Evolutionary conservation across 2,797 vertebrate species (phyloP), one percentile per base, ranked within the genome.

Genomic region (Anableps anableps): DNA sequence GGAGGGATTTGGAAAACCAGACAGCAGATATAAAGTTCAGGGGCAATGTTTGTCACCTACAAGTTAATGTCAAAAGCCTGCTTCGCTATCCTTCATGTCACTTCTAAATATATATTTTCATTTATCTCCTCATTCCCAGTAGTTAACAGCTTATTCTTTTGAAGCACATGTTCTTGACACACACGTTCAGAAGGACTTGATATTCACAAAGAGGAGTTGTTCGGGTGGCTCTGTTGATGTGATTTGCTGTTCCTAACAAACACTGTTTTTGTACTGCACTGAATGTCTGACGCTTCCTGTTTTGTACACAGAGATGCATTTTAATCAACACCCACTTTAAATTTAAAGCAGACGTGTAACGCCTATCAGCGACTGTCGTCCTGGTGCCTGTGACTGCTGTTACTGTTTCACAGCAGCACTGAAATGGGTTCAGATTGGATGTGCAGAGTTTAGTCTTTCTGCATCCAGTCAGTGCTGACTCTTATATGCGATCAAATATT

Each of bases 311-410:
- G 80, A 60, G 82, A 90, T 80, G 86, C 86, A 68, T 90, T 90
- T 91, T 90, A 23, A 93, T 92, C 88, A 91, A 78, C 78, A 85
- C 79, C 72, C 43, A 73, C 70, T 53, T 87, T 78, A 50, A 84
- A 75, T 31, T 78, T 75, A 51, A 76, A 84, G 83, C 79, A 85
- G 80, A 79, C 82, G 76, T 91, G 88, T 89, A 87, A 85, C 88
- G 88, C 77, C 85, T 77, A 78, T 62, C 78, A 85, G 83, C 45
- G 81, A 90, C 80, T 79, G 80, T 90, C 34, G 74, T 91, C 80
- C 78, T 90, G 81, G 90, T 92, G 94, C 94, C 93, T 95, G 93
- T 92, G 88, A 94, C 95, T 95, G 95, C 95, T 95, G 95, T 95
- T 91, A 71, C 76, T 78, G 83, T 90, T 85, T 76, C 45, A 74